These are phyloP conservation scores for Lethocerus indicus DNA, from an alignment of 1,140 invertebrate genomes.

Conservation along the genomic window DNA sequence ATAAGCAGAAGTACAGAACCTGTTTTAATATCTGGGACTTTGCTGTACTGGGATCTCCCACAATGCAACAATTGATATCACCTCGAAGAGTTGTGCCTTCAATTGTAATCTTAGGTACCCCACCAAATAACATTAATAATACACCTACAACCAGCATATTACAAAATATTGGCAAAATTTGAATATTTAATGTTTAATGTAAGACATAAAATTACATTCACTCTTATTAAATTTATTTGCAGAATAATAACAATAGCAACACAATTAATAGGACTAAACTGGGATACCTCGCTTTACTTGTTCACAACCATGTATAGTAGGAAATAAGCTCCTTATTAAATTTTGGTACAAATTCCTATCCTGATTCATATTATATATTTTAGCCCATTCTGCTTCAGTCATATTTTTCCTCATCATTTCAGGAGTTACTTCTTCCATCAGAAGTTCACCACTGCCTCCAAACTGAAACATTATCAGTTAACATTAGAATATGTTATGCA, in stretches of 20 bases:
- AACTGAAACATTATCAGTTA: constrained; percentile 34
- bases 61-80: constrained; percentile 95
- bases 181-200: background rate
- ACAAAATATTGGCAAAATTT: background rate
- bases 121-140: constrained; percentile 92
- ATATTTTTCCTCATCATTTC: constrained; percentile 89
- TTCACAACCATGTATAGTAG: constrained; percentile 94
- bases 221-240: no score
- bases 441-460: constrained; percentile 54
- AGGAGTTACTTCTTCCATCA: constrained; percentile 67
- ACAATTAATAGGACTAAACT: background rate
- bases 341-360: constrained; percentile 89
- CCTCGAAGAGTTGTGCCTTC: constrained; percentile 82
- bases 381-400: constrained; percentile 88
- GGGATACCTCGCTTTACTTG: constrained; percentile 83
- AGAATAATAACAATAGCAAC: background rate
- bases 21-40: constrained; percentile 96
- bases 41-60: constrained; percentile 96
- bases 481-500: background rate
- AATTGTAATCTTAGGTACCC: constrained; percentile 85
- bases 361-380: constrained; percentile 91
- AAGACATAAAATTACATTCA: no score
- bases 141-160: constrained; percentile 33
- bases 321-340: constrained; percentile 83
- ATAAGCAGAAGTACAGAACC: no score